Evolutionary conservation across 2,888 invertebrate species (phyloP), one percentile per base, ranked within the genome.

Genomic region (Pristionchus exspectatus): DNA sequence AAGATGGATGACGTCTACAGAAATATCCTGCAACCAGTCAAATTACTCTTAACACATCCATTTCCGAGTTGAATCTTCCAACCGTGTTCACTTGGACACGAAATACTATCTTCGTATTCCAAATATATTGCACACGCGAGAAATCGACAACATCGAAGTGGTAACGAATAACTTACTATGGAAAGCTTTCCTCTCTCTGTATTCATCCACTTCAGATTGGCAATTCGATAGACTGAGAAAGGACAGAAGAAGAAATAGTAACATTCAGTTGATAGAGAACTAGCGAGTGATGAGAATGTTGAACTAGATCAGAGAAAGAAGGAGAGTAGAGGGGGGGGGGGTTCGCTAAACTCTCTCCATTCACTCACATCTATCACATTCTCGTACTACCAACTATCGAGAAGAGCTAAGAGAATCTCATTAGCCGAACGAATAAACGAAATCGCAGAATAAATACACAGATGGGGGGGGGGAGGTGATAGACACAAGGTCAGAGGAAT

Each of bases 1-100:
- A 87, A 27, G 63, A 66, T 44, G 87, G 87, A 87, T 87, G 87
- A 27, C 87, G 87, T 9, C n/a, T 12, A 33, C 87, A 87, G 87
- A 87, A 87, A 16, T 87, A 87, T 50, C 50, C 87, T 86, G 12
- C 18, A 86, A 38, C 56, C 33, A 30, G 18, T 59, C 63, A n/a
- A 63, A 24, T 63, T n/a, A 63, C 63, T 24, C 5, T n/a, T n/a
- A 0, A 24, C 7, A 2, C n/a, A 21, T 63, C 3, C 7, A 63
- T 63, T n/a, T 63, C 4, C n/a, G 63, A 63, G 24, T n/a, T 63
- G 21, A 56, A 56, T 21, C 21, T 56, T 56, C 56, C 56, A 56
- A 9, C 5, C 7, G 21, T 9, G 24, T n/a, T 63, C 63, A 24
- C 24, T 21, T n/a, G 63, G 4, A 1, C 2, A 63, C 63, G n/a